A percentile compares a stretch with the other conserved stretches of the same genome.
phyloP scores from a whole-genome alignment of 1,140 invertebrate genomes.

The Phenacoccus solenopsis region DNA sequence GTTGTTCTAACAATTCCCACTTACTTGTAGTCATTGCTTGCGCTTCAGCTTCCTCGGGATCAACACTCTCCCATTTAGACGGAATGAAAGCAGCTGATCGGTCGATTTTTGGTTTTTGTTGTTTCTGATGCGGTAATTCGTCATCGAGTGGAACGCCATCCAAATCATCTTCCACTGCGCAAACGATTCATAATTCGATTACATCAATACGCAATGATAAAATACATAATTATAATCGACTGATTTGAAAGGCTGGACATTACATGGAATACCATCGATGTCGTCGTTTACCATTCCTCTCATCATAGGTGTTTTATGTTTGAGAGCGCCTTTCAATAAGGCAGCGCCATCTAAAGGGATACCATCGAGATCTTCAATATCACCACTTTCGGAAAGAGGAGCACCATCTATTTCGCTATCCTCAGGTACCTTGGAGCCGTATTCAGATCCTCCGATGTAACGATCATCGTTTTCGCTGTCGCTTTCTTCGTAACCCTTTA shows the following conservation, averaged over 20 bases:
- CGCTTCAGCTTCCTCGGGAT: slow-evolving; percentile 69
- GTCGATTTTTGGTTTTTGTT: slow-evolving; percentile 31
- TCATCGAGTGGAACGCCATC: slow-evolving; percentile 64
- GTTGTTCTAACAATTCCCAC: slow-evolving; percentile 57
- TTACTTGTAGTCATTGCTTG: slow-evolving; percentile 81
- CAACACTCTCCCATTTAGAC: slow-evolving; percentile 92
- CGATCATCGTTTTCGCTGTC: slow-evolving; percentile 7
- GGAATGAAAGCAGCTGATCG: slow-evolving; percentile 59
- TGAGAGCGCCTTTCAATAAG: slow-evolving; percentile 54
- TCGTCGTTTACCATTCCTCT: slow-evolving; percentile 39
- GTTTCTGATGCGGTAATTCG: slow-evolving; percentile 27
- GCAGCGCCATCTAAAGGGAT: slow-evolving; percentile 70
- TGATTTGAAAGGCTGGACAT: too few species aligned
- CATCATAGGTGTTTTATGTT: slow-evolving; percentile 25
- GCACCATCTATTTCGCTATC: slow-evolving; percentile 44
- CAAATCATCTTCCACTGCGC: slow-evolving; percentile 53
- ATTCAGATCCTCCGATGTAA: neutral
- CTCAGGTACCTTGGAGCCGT: slow-evolving; percentile 34
- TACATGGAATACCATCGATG: slow-evolving; percentile 62
- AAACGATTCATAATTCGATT: neutral
- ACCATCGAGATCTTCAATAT: slow-evolving; percentile 60
- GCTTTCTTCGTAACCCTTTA: neutral
- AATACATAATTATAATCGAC: too few species aligned
- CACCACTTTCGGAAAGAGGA: slow-evolving; percentile 46
- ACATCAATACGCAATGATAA: too few species aligned